phyloP scores from a whole-genome alignment of 2,888 invertebrate species.

The Lasioglossum malachurum region DNA sequence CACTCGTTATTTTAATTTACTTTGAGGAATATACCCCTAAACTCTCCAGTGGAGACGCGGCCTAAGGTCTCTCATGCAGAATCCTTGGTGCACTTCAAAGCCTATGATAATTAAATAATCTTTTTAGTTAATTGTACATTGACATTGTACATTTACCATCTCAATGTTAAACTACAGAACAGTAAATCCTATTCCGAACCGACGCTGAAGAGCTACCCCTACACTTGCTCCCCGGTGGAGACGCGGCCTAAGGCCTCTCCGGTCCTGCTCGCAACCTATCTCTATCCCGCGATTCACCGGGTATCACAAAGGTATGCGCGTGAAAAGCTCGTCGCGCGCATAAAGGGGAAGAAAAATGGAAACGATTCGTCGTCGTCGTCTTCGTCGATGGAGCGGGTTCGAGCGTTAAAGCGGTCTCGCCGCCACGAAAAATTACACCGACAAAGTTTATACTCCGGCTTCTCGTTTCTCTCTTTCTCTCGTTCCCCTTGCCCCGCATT shows the following conservation, averaged over 20 bases:
- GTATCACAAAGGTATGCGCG: conserved; percentile 22
- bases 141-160: background rate
- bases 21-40: too few relatives aligned
- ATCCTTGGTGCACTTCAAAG: too few relatives aligned
- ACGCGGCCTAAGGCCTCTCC: background rate
- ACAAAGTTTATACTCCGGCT: conserved; percentile 29
- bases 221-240: background rate
- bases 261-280: background rate
- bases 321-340: background rate
- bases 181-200: background rate
- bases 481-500: background rate
- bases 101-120: background rate
- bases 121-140: background rate
- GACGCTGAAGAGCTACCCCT: background rate
- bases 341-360: conserved; percentile 22
- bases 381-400: conserved; percentile 10
- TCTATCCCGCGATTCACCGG: conserved; percentile 11
- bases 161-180: background rate
- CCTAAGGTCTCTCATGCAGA: too few relatives aligned
- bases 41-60: too few relatives aligned
- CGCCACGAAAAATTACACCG: conserved; percentile 27
- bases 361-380: conserved; percentile 32
- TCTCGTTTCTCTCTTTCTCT: background rate
- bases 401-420: conserved; percentile 14
- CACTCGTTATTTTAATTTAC: too few relatives aligned